These are phyloP conservation scores for Oreohelix idahoensis DNA, from an alignment of 1,140 invertebrate species.

Conservation along the genomic window DNA sequence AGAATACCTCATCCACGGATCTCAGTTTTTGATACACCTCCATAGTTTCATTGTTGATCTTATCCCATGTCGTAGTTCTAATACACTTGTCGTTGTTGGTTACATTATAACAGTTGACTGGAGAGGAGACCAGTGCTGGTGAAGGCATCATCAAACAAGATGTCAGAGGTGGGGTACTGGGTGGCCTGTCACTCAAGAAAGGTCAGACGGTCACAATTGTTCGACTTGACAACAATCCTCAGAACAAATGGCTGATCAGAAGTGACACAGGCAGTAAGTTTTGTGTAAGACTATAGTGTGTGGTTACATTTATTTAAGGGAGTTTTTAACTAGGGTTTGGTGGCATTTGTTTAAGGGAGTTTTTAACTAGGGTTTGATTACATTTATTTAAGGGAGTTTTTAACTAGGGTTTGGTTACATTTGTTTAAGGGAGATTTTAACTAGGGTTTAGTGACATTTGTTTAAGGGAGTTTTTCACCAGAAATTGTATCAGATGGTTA, in stretches of 20 bases:
- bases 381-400: too few relatives aligned
- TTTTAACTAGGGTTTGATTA: too few relatives aligned
- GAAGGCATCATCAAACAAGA: slow-evolving; percentile 49
- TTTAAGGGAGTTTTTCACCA: too few relatives aligned
- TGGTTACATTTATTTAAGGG: too few relatives aligned
- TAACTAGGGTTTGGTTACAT: too few relatives aligned
- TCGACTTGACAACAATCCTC: slow-evolving; percentile 42
- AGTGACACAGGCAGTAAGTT: slow-evolving; percentile 21
- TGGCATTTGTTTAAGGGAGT: too few relatives aligned
- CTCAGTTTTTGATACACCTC: not conserved
- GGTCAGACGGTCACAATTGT: slow-evolving; percentile 46
- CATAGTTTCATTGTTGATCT: too few relatives aligned
- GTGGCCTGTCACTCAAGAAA: slow-evolving; percentile 45
- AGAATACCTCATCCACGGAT: not conserved
- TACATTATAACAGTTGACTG: slow-evolving; percentile 7
- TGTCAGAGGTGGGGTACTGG: too few relatives aligned
- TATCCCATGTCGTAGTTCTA: not conserved
- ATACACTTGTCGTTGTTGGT: not conserved
- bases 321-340: too few relatives aligned
- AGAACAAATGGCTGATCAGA: slow-evolving; percentile 50
- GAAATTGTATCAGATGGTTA: too few relatives aligned
- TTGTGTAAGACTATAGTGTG: not conserved
- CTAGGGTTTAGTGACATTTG: too few relatives aligned
- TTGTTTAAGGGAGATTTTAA: too few relatives aligned
- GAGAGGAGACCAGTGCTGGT: slow-evolving; percentile 28